Base-by-base conservation (phyloP, 2,113 vertebrate species). In the Halcyon malimbica region DNA sequence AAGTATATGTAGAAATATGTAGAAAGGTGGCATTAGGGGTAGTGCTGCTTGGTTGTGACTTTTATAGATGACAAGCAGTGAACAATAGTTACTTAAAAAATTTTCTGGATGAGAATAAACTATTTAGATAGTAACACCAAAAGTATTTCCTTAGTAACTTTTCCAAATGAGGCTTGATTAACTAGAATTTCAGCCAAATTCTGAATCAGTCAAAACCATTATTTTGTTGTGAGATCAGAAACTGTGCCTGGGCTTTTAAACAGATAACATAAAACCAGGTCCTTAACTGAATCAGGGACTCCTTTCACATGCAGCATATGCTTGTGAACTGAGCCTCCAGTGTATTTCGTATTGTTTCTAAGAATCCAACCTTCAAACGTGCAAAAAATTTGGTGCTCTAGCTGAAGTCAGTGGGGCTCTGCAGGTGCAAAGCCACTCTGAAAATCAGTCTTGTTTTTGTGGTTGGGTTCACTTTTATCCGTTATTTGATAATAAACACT, bases 351-450 rank as follows among this genome's bases (percentile, higher is more conserved):
- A 11, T 35, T 83, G 6, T 83, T 95, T 94, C 46, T 76, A 42
- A 83, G 84, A 94, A 93, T 50, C 25, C 59, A 20, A 80, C 80
- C 80, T 80, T 95, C 70, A 93, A 71, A 86, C 2, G 8, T 42
- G 16, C 31, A 20, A 48, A 80, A 51, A 71, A 28, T 73, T 83
- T 80, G 65, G 79, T 96, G 50, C 63, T 93, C 17, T 68, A 91
- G 42, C 70, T 96, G 87, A 95, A 94, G 68, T 71, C 24, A 90
- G 79, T 48, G 76, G 76, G 63, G 68, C 46, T 77, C 64, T 94
- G 92, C 93, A 97, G 94, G 94, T 94, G 92, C 92, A 94, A 88
- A 96, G 76, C 50, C 67, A 56, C 51, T 90, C 50, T 80, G 85
- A 88, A 93, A 91, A 91, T 93, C 41, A 8, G 8, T 16, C 67